These are phyloP conservation scores for Spea multiplicata DNA, from an alignment of 2,113 vertebrate species.

Conservation along the genomic window DNA sequence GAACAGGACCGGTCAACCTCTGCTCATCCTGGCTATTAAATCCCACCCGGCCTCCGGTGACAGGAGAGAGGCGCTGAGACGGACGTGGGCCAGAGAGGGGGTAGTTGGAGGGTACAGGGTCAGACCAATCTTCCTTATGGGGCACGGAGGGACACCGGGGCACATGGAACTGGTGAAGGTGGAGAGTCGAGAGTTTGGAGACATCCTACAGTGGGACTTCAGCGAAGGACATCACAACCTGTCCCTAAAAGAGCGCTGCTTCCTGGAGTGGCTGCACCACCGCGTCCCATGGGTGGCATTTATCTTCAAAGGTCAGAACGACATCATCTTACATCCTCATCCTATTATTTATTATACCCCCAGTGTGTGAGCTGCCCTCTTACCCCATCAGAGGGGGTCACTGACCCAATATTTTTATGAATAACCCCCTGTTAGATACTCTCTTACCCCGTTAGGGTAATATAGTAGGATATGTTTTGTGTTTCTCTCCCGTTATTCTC, in stretches of 20 bases:
- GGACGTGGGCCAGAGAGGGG: conserved; percentile 1
- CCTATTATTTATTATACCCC: too few relatives aligned
- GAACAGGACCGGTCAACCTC: accelerated
- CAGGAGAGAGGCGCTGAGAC: conserved; percentile 6
- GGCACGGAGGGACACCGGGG: not conserved
- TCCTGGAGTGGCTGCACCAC: conserved; percentile 29
- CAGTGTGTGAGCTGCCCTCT: too few relatives aligned
- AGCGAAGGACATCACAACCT: conserved; percentile 34
- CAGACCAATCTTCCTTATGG: conserved; percentile 20
- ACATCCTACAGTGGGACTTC: conserved; percentile 38
- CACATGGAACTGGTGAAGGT: conserved; percentile 16
- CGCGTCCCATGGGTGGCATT: not conserved
- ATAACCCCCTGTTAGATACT: too few relatives aligned
- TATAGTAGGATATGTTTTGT: too few relatives aligned
- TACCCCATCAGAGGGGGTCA: too few relatives aligned
- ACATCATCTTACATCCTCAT: too few relatives aligned
- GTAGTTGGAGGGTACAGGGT: not conserved
- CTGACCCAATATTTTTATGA: too few relatives aligned
- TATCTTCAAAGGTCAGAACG: conserved; percentile 37
- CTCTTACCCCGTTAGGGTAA: too few relatives aligned
- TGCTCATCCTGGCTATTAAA: conserved; percentile 25
- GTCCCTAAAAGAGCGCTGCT: conserved; percentile 34
- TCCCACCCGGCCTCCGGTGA: not conserved
- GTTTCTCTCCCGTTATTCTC: too few relatives aligned
- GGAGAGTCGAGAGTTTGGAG: conserved; percentile 1